Conservation (phyloP, 2,113 vertebrate species). For the Alethe castanea region DNA sequence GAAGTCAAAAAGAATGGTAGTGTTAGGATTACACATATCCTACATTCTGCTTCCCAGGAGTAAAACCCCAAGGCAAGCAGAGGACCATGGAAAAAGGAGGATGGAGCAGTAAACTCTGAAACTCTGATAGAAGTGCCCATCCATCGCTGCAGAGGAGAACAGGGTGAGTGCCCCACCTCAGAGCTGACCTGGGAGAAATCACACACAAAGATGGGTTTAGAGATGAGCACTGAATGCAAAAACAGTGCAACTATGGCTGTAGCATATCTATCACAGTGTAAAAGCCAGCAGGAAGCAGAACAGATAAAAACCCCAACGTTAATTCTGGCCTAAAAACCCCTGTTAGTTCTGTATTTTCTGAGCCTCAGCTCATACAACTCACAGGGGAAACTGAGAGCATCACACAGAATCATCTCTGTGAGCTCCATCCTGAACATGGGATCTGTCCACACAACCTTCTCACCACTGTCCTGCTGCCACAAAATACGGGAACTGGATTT, state of each 20-base stretch:
- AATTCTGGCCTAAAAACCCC: background rate
- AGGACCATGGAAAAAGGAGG: background rate
- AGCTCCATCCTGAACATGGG: background rate
- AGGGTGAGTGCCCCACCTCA: background rate
- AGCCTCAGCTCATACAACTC: background rate
- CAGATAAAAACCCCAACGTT: accelerated
- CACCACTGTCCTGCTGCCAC: background rate
- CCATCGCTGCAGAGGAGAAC: background rate
- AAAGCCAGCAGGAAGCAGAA: background rate
- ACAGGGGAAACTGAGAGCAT: background rate
- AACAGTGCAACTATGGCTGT: accelerated
- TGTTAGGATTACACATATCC: background rate
- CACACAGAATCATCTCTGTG: background rate
- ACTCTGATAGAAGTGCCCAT: background rate
- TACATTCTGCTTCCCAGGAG: background rate
- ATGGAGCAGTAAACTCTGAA: background rate
- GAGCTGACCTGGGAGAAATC: background rate
- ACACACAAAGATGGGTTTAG: background rate
- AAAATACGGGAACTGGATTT: accelerated
- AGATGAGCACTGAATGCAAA: background rate
- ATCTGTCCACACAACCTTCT: background rate
- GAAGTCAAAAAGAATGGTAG: background rate
- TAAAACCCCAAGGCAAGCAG: background rate
- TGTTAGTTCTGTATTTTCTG: background rate
- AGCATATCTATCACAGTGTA: background rate